Conservation (phyloP, 53 echinoderm and acorn worm genomes). For the Glandiceps talaboti region DNA sequence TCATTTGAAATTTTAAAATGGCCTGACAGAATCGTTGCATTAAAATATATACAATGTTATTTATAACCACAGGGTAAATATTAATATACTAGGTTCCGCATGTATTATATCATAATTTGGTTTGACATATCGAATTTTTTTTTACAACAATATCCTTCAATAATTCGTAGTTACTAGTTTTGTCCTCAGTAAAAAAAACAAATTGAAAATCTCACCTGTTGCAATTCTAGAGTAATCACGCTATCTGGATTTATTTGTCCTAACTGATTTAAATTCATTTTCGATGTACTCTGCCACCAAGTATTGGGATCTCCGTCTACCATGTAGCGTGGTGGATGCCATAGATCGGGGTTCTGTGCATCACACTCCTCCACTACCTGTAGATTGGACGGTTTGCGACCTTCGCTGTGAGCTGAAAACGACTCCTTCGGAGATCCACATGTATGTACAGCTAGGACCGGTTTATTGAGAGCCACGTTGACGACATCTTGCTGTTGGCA, state of each 20-base stretch:
- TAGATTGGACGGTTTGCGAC: constrained; percentile 13
- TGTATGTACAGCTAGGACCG: constrained; percentile 51
- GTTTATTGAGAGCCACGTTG: constrained; percentile 88
- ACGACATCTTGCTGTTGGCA: constrained; percentile 23
- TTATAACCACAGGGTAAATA: too few species aligned
- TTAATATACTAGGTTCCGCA: too few species aligned
- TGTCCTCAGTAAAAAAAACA: too few species aligned
- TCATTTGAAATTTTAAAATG: too few species aligned
- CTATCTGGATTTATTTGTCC: constrained; percentile 43
- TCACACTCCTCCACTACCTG: constrained; percentile 28
- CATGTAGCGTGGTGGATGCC: constrained; percentile 53
- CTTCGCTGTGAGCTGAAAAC: constrained; percentile 41
- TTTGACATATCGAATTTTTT: too few species aligned
- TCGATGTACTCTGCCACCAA: constrained; percentile 98
- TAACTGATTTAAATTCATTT: constrained; percentile 17
- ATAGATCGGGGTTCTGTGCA: constrained; percentile 19
- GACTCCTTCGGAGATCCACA: constrained; percentile 56
- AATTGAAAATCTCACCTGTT: constrained; percentile 68
- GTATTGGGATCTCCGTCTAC: constrained; percentile 66
- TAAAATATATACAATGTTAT: too few species aligned
- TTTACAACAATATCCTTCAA: too few species aligned
- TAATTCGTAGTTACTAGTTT: too few species aligned
- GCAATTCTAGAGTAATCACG: constrained; percentile 53
- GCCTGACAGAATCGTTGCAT: too few species aligned
- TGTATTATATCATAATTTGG: too few species aligned